These are phyloP conservation scores for Lasius fuliginosus DNA, from an alignment of 2,888 invertebrate species.

Conservation along the genomic window DNA sequence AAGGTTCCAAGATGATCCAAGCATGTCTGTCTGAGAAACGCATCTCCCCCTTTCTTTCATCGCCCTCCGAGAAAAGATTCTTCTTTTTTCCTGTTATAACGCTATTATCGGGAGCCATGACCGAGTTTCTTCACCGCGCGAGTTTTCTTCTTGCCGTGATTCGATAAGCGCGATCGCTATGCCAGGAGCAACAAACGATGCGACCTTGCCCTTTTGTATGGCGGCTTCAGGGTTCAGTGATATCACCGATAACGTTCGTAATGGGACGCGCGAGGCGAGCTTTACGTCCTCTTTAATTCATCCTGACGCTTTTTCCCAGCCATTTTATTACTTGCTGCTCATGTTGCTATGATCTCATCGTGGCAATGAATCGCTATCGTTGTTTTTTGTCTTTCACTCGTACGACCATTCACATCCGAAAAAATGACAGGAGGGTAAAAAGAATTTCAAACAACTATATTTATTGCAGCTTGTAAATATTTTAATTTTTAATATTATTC, in stretches of 20 bases:
- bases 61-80: not conserved
- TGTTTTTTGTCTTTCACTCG: not conserved
- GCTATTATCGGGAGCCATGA: constrained; percentile 51
- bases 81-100: not conserved
- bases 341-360: constrained; percentile 1
- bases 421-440: not conserved
- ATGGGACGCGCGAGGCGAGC: not conserved
- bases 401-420: not conserved
- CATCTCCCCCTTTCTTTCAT: not conserved
- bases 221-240: constrained; percentile 16
- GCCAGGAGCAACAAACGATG: constrained; percentile 33
- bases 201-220: constrained; percentile 37
- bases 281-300: constrained; percentile 29
- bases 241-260: constrained; percentile 25
- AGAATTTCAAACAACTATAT: not conserved
- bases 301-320: not conserved
- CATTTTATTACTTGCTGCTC: constrained; percentile 3
- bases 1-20: constrained; percentile 1
- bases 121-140: constrained; percentile 39
- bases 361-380: not conserved
- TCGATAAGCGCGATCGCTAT: constrained; percentile 31
- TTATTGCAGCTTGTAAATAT: not conserved
- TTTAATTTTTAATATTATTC: not conserved
- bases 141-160: constrained; percentile 26
- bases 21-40: not conserved